phyloP scores from a whole-genome alignment of 2,113 vertebrate genomes.

The Melanerpes aurifrons region DNA sequence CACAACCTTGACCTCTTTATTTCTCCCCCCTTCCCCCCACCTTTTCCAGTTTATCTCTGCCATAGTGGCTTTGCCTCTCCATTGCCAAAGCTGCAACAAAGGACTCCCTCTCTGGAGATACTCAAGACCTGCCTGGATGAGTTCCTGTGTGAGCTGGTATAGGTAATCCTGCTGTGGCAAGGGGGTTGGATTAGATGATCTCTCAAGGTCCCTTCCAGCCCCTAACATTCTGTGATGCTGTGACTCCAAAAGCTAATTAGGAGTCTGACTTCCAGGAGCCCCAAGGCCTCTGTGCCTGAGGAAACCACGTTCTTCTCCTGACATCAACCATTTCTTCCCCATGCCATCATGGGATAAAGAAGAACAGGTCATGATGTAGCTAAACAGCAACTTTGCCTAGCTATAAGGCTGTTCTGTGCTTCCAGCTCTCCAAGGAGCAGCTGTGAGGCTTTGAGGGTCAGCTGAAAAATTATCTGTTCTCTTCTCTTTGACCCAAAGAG shows the following conservation, averaged over 20 bases:
- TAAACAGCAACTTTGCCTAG: neutral
- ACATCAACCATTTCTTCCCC: neutral
- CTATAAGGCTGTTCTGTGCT: neutral
- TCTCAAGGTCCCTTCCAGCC: too few relatives aligned
- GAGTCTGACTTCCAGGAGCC: neutral
- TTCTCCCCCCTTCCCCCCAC: accelerated
- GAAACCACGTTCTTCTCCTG: neutral
- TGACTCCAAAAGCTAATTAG: neutral
- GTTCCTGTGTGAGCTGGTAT: too few relatives aligned
- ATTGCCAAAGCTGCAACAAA: neutral
- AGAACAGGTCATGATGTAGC: neutral
- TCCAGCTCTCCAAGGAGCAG: neutral
- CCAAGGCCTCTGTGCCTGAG: neutral
- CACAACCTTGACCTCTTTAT: neutral
- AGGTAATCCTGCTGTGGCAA: too few relatives aligned
- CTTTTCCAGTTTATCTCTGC: neutral
- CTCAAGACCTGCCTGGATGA: too few relatives aligned
- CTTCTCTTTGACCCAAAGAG: neutral
- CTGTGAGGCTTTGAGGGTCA: neutral
- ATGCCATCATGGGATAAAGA: neutral
- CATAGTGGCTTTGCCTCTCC: neutral
- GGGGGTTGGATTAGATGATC: too few relatives aligned
- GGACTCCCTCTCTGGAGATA: too few relatives aligned
- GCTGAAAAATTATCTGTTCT: neutral
- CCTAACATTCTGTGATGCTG: too few relatives aligned